Evolutionary conservation across 2,888 invertebrate species (phyloP), one percentile per base, ranked within the genome.

Genomic region (Acanthosepion esculentum): DNA sequence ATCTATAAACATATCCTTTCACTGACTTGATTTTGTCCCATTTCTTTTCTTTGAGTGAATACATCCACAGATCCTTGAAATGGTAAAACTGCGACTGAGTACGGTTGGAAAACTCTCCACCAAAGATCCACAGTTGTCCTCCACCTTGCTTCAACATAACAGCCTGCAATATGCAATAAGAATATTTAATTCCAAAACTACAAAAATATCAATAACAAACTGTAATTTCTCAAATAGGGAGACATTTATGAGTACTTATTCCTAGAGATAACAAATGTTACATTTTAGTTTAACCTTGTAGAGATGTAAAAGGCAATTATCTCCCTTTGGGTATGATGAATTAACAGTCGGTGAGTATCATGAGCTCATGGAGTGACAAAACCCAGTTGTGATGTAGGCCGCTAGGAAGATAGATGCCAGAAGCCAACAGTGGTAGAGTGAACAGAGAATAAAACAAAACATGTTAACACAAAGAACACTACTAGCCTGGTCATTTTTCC

Each of bases 11-110:
- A 55, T 20, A 20, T 20, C 23, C 23, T 78, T 92, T 26, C 94
- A 96, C 97, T 96, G 96, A 98, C 98, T 96, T 97, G 91, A 98
- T 97, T 98, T 99, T 99, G 96, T 99, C 98, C 99, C 99, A 99
- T 97, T 98, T 98, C 96, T 98, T 97, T 10, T 96, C 96, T 93
- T 96, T 96, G 0, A 99, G 97, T 95, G 98, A 98, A 97, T 98
- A 98, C 94, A 98, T 98, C 99, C 99, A 99, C 0, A 99, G 98
- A 97, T 99, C 99, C 97, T 98, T 98, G 97, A 99, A 99, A 97
- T 99, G 99, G 97, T 99, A 98, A 97, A 99, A 99, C 97, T 99
- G 99, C 41, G 98, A 98, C 97, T 99, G 99, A 0, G 98, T 98
- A 0, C 98, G 98, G 97, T 99, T 99, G 8, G 99, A 98, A 97